phyloP scores from a whole-genome alignment of 2,797 vertebrate genomes.

The Enteromius fasciolatus region DNA sequence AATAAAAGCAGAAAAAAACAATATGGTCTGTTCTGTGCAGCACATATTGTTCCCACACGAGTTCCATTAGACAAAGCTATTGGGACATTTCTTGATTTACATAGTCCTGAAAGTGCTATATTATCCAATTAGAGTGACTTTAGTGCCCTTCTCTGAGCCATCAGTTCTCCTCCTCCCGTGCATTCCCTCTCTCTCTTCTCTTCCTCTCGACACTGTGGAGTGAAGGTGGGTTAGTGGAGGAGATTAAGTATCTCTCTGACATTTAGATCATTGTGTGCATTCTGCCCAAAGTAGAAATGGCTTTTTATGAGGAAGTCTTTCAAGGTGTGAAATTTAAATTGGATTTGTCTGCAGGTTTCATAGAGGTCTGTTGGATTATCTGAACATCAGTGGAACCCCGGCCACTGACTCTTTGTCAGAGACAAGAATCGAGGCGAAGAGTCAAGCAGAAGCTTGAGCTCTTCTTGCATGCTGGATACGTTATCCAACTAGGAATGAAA shows the following conservation, averaged over 20 bases:
- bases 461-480: constrained; percentile 1
- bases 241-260: constrained; percentile 57
- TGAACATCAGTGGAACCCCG: constrained; percentile 21
- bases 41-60: constrained; percentile 19
- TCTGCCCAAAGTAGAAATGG: constrained; percentile 44
- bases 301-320: constrained; percentile 47
- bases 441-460: neutral
- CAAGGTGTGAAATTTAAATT: constrained; percentile 50
- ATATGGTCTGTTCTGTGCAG: constrained; percentile 12
- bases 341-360: constrained; percentile 45
- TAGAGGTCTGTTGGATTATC: constrained; percentile 38
- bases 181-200: constrained; percentile 9
- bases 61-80: neutral
- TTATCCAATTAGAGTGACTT: constrained; percentile 55
- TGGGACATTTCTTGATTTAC: constrained; percentile 33
- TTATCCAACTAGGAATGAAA: neutral
- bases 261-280: constrained; percentile 47
- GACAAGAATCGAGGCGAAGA: neutral
- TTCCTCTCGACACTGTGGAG: constrained; percentile 22
- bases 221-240: constrained; percentile 30
- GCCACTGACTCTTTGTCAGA: constrained; percentile 3
- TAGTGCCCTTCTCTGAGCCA: constrained; percentile 26
- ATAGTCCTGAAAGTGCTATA: constrained; percentile 18
- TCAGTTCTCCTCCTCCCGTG: constrained; percentile 19
- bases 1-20: neutral